phyloP scores from a whole-genome alignment of 2,888 invertebrate species.

The Augochlorella aurata region DNA sequence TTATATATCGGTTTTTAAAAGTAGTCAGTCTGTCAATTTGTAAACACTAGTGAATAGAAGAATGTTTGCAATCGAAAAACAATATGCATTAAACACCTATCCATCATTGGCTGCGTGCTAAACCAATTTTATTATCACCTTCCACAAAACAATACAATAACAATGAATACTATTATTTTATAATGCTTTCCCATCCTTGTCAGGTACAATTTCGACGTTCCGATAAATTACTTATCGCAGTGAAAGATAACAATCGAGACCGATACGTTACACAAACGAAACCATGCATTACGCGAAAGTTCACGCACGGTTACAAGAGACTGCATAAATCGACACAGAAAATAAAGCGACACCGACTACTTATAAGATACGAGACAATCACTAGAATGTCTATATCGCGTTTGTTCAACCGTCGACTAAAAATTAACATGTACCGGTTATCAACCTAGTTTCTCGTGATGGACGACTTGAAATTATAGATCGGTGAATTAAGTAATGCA shows the following conservation, averaged over 20 bases:
- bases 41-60: too few species aligned
- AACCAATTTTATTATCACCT: background rate
- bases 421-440: conserved; percentile 18
- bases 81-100: too few species aligned
- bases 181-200: background rate
- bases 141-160: background rate
- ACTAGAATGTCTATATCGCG: background rate
- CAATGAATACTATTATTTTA: background rate
- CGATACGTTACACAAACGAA: conserved; percentile 1
- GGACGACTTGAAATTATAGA: conserved; percentile 20
- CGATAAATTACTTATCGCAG: conserved; percentile 8
- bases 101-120: too few species aligned
- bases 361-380: conserved; percentile 7
- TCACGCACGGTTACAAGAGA: background rate
- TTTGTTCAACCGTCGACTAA: background rate
- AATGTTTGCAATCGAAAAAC: too few species aligned
- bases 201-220: background rate
- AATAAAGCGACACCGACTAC: background rate
- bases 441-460: background rate
- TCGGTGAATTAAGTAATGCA: background rate
- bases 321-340: background rate
- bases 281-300: background rate
- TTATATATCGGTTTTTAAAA: too few species aligned
- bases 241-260: background rate
- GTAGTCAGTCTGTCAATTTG: too few species aligned